These are phyloP conservation scores for Raja brachyura DNA, from an alignment of 2,113 vertebrate species.

Conservation along the genomic window DNA sequence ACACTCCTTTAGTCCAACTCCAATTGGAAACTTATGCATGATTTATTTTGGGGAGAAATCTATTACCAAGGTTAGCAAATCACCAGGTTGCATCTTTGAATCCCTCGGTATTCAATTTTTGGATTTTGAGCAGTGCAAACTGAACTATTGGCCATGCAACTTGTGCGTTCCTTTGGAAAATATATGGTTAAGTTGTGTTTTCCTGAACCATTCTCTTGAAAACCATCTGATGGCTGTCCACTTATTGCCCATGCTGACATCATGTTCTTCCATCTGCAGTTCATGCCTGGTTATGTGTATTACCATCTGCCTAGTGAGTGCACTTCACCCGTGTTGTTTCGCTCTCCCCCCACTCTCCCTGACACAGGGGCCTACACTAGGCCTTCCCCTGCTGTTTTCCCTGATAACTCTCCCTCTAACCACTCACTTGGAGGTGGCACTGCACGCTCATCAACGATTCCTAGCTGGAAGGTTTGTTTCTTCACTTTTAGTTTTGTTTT, in stretches of 20 bases:
- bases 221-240: neutral
- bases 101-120: neutral
- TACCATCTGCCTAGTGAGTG: constrained; percentile 21
- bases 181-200: constrained; percentile 5
- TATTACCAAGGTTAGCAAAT: neutral
- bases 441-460: constrained; percentile 68
- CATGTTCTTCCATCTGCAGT: constrained; percentile 38
- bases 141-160: neutral
- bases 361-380: constrained; percentile 40
- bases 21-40: neutral
- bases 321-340: constrained; percentile 58
- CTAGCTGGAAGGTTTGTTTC: constrained; percentile 74
- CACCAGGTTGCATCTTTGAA: neutral
- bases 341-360: constrained; percentile 59
- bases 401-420: constrained; percentile 67
- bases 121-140: neutral
- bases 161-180: neutral
- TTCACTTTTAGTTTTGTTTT: constrained; percentile 46
- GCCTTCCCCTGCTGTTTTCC: constrained; percentile 67
- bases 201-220: neutral
- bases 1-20: too few relatives aligned
- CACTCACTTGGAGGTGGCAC: constrained; percentile 65
- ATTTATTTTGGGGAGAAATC: neutral
- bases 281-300: constrained; percentile 25
- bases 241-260: constrained; percentile 24